Evolutionary conservation across 2,113 vertebrate species (phyloP), one percentile per base, ranked within the genome.

Genomic region (Natator depressus): DNA sequence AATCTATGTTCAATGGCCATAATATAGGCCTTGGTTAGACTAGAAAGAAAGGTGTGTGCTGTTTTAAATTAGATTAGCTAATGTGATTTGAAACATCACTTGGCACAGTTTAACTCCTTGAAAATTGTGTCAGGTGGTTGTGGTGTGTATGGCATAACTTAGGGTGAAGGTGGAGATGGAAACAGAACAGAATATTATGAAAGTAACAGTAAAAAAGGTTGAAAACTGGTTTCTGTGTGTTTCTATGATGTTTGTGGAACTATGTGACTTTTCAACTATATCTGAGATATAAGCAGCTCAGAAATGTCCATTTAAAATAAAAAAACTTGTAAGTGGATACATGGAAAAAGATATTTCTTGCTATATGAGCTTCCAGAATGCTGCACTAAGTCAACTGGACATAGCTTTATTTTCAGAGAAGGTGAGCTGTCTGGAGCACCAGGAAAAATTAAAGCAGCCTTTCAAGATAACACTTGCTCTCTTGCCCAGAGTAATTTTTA

Each of bases 21-120:
- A 17, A 76, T 2, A 3, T 0, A 50, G 8, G 9, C 42, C 2
- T 4, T 65, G 49, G 51, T 47, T 38, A 38, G n/a, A 62, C 16
- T 85, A 53, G 53, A 49, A 84, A 79, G 46, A 81, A 5, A 16
- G 0, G 0, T 29, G n/a, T 17, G 25, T 3, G 6, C 12, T 27
- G 69, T 10, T 78, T 86, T 35, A 46, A 78, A 17, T 5, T 8
- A 25, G 7, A 59, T 83, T 85, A n/a, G 62, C 24, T 62, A 80
- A 69, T 93, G 19, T 11, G 7, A 83, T 49, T 42, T 20, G 31
- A 54, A 92, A 78, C 14, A 59, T 5, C 10, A 17, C 3, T 1
- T 16, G 17, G 53, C 5, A 11, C 1, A 65, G 13, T 19, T 24
- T 80, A 82, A 85, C n/a, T 31, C 5, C 35, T 75, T 54, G 29